These are phyloP conservation scores for Stichodactyla helianthus DNA, from an alignment of 64 coral and sea anemone species.

Conservation along the genomic window DNA sequence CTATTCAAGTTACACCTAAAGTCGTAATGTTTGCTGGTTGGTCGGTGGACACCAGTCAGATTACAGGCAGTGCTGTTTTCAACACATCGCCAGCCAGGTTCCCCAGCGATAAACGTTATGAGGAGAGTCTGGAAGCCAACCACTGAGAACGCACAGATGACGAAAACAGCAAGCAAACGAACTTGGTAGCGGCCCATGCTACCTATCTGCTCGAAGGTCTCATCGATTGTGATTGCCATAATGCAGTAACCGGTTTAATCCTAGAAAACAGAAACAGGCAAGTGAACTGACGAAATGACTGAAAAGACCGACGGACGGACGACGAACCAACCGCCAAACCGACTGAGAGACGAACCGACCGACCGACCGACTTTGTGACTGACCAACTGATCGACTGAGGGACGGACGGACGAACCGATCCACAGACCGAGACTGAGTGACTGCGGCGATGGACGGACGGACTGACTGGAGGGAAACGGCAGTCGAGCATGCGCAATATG, in stretches of 20 bases:
- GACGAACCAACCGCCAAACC: not conserved
- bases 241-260: not conserved
- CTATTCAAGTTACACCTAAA: constrained; percentile 28
- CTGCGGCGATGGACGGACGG: no score
- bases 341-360: no score
- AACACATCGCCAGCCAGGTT: constrained; percentile 49
- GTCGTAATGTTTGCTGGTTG: constrained; percentile 22
- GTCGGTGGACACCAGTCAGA: constrained; percentile 17
- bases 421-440: no score
- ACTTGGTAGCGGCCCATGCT: constrained; percentile 49
- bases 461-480: no score
- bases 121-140: constrained; percentile 38
- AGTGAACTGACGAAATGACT: not conserved
- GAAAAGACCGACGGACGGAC: no score
- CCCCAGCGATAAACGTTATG: constrained; percentile 39
- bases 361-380: no score
- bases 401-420: no score
- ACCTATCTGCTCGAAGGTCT: constrained; percentile 26
- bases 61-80: constrained; percentile 56
- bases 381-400: no score
- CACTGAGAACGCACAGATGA: constrained; percentile 11
- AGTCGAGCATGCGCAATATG: no score
- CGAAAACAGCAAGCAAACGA: constrained; percentile 1
- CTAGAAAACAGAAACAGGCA: not conserved
- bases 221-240: constrained; percentile 28